phyloP scores from a whole-genome alignment of 2,797 vertebrate genomes.

The Anas bernieri region DNA sequence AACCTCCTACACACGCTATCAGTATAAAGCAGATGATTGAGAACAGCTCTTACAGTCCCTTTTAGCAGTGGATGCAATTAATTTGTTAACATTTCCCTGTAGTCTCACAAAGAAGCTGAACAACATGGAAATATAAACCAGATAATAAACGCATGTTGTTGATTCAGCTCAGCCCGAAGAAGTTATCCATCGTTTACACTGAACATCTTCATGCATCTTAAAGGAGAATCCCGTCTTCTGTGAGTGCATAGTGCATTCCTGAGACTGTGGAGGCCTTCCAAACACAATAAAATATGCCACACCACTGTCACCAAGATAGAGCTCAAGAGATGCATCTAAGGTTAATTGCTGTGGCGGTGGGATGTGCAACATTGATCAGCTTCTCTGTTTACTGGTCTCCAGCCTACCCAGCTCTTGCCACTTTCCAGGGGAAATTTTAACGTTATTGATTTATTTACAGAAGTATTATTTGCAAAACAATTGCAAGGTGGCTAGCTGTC shows the following conservation, averaged over 20 bases:
- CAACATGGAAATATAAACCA: neutral
- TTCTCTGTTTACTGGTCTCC: neutral
- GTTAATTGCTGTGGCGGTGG: neutral
- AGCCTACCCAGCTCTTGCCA: neutral
- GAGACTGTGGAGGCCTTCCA: neutral
- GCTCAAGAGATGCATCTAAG: neutral
- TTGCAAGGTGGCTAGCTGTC: neutral
- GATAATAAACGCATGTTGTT: neutral
- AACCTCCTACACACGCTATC: neutral
- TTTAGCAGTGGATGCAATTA: conserved; percentile 31
- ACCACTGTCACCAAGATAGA: neutral
- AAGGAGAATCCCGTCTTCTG: neutral
- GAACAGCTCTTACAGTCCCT: neutral
- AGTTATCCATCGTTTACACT: neutral
- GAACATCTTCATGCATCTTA: neutral
- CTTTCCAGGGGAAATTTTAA: neutral
- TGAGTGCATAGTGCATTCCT: neutral
- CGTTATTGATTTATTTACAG: neutral
- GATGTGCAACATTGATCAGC: neutral
- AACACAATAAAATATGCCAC: neutral
- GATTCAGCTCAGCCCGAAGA: neutral
- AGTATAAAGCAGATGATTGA: conserved; percentile 1
- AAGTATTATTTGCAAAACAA: neutral
- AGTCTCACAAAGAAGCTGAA: conserved; percentile 34
- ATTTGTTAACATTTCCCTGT: conserved; percentile 38